phyloP scores from a whole-genome alignment of 2,888 invertebrate species.

The Epistrophella euchroma region DNA sequence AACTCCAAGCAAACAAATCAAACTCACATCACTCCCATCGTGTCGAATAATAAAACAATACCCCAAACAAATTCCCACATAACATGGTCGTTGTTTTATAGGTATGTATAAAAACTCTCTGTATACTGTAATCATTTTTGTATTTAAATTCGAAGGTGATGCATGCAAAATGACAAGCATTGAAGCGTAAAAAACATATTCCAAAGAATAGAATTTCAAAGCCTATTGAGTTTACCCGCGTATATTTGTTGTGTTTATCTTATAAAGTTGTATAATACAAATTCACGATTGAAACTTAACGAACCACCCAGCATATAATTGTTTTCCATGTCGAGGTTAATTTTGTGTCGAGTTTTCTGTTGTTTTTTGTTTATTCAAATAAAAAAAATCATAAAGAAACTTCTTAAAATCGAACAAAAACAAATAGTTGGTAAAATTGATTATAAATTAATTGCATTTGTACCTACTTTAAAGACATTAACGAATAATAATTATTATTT shows the following conservation, averaged over 20 bases:
- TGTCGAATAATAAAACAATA: background rate
- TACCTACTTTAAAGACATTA: slow-evolving; percentile 10
- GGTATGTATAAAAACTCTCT: background rate
- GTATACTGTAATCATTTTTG: slow-evolving; percentile 18
- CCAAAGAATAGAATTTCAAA: slow-evolving; percentile 35
- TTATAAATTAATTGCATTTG: slow-evolving; percentile 58
- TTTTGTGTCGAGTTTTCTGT: background rate
- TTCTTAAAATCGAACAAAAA: background rate
- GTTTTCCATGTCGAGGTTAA: slow-evolving; percentile 62
- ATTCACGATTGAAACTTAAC: slow-evolving; percentile 20
- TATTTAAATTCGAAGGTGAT: slow-evolving; percentile 42
- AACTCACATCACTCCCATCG: slow-evolving; percentile 11
- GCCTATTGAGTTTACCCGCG: slow-evolving; percentile 32
- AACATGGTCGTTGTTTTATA: slow-evolving; percentile 13
- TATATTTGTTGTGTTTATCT: background rate
- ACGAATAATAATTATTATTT: slow-evolving; percentile 10
- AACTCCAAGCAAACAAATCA: background rate
- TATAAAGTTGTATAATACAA: background rate
- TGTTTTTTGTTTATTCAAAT: background rate
- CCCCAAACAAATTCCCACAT: slow-evolving; percentile 18
- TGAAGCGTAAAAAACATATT: slow-evolving; percentile 57
- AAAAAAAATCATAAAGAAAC: slow-evolving; percentile 14
- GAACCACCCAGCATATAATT: slow-evolving; percentile 30
- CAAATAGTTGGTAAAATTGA: slow-evolving; percentile 44
- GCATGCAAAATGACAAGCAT: slow-evolving; percentile 43